phyloP scores from a whole-genome alignment of 2,888 invertebrate species.

The Automeris io region DNA sequence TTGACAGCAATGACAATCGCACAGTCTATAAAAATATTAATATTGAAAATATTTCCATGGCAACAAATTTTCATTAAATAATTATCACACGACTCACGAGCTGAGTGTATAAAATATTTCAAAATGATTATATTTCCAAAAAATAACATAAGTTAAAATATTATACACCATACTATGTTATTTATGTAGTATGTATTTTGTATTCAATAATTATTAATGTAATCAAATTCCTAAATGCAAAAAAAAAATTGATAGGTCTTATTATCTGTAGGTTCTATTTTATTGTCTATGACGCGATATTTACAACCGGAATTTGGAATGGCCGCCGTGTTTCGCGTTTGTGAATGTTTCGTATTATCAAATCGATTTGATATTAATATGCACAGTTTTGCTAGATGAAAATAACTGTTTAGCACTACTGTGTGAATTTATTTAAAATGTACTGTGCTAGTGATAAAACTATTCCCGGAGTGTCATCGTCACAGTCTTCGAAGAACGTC shows the following conservation, averaged over 20 bases:
- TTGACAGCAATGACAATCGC: conserved; percentile 3
- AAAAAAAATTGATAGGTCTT: too few relatives aligned
- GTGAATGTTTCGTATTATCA: conserved; percentile 53
- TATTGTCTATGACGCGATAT: conserved; percentile 60
- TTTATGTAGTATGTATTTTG: too few relatives aligned
- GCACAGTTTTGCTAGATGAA: conserved; percentile 76
- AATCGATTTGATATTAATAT: conserved; percentile 59
- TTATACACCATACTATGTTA: too few relatives aligned
- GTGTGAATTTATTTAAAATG: conserved; percentile 69
- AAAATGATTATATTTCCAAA: too few relatives aligned
- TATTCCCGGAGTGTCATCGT: conserved; percentile 84
- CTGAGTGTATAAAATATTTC: too few relatives aligned
- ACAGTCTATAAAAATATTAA: too few relatives aligned
- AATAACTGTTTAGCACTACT: conserved; percentile 56
- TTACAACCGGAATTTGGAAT: conserved; percentile 76
- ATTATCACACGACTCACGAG: too few relatives aligned
- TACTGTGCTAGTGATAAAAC: conserved; percentile 87
- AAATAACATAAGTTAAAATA: too few relatives aligned
- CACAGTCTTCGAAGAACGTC: conserved; percentile 82
- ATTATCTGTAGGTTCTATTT: conserved; percentile 11
- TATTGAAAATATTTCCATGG: too few relatives aligned
- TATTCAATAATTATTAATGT: too few relatives aligned
- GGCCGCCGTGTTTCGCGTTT: conserved; percentile 69
- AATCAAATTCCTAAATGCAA: too few relatives aligned
- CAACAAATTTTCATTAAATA: too few relatives aligned